phyloP scores from a whole-genome alignment of 2,113 vertebrate species.

The Lampris megalopsis region DNA sequence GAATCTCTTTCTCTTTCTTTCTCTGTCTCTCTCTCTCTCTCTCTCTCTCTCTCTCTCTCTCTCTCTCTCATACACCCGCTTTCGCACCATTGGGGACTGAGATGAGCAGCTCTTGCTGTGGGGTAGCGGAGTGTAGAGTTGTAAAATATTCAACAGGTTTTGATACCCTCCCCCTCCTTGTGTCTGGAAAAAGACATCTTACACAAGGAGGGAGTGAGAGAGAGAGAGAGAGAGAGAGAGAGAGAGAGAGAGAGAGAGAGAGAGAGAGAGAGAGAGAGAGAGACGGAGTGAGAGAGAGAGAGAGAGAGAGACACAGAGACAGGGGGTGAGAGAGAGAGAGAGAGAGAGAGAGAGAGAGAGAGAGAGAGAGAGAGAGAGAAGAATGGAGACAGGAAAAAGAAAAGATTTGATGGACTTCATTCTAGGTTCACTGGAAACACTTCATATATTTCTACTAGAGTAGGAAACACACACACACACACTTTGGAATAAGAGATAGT shows the following conservation, averaged over 20 bases:
- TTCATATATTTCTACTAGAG: neutral
- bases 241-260: too few species aligned
- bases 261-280: too few species aligned
- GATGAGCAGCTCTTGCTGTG: constrained; percentile 36
- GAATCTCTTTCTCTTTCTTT: constrained; percentile 16
- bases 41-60: constrained; percentile 5
- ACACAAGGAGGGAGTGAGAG: constrained; percentile 25
- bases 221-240: too few species aligned
- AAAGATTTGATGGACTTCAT: constrained; percentile 40
- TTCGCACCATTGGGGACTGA: constrained; percentile 36
- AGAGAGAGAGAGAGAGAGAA: too few species aligned
- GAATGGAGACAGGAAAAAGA: too few species aligned
- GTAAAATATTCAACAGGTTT: constrained; percentile 70
- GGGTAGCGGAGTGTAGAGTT: constrained; percentile 48
- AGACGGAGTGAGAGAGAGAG: too few species aligned
- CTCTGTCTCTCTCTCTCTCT: neutral
- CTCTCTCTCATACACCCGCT: constrained; percentile 32
- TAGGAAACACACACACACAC: neutral
- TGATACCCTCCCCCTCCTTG: constrained; percentile 40
- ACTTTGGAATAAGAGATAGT: neutral
- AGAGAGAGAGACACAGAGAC: too few species aligned
- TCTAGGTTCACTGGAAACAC: constrained; percentile 24
- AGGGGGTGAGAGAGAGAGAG: too few species aligned
- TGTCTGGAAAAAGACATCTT: constrained; percentile 47
- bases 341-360: too few species aligned